Percentiles rank a stretch among this genome's conserved stretches.
Evolutionary conservation across 2,797 vertebrate species (phyloP).

Genomic region (Danio tinwini): DNA sequence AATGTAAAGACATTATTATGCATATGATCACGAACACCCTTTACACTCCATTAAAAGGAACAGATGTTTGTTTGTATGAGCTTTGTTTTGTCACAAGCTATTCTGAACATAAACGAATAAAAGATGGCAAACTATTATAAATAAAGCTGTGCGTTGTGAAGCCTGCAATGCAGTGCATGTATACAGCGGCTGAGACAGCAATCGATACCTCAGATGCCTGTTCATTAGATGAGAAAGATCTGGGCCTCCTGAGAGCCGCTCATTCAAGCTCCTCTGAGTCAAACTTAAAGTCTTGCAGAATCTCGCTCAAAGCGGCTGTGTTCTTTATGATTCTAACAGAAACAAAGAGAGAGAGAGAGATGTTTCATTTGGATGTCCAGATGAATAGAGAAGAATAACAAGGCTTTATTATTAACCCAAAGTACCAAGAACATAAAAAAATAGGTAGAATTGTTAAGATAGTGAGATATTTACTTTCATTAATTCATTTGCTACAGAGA

Average conservation of each 20-base stretch:
- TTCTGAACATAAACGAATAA: not conserved
- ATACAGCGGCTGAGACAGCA: not conserved
- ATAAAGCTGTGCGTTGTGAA: slow-evolving; percentile 5
- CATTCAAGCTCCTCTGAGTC: slow-evolving; percentile 91
- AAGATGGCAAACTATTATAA: not conserved
- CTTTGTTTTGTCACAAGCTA: not conserved
- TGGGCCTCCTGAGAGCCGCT: slow-evolving; percentile 44
- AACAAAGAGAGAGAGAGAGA: not conserved
- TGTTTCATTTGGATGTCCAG: not conserved
- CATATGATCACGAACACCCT: not conserved
- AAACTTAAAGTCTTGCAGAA: slow-evolving; percentile 96
- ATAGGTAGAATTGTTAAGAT: too few species aligned
- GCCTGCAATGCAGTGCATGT: slow-evolving; percentile 1
- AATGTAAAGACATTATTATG: not conserved
- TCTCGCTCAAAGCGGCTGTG: slow-evolving; percentile 91
- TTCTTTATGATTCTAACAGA: slow-evolving; percentile 91
- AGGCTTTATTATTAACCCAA: not conserved
- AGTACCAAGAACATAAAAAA: too few species aligned
- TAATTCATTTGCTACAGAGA: too few species aligned
- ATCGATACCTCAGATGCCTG: slow-evolving; percentile 65
- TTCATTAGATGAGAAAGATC: slow-evolving; percentile 43
- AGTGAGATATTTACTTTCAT: too few species aligned
- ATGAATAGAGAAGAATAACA: not conserved
- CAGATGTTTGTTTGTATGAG: not conserved
- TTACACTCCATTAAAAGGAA: slow-evolving; percentile 4